These are phyloP conservation scores for Mellilla xanthometata DNA, from an alignment of 2,888 invertebrate genomes.

Conservation along the genomic window DNA sequence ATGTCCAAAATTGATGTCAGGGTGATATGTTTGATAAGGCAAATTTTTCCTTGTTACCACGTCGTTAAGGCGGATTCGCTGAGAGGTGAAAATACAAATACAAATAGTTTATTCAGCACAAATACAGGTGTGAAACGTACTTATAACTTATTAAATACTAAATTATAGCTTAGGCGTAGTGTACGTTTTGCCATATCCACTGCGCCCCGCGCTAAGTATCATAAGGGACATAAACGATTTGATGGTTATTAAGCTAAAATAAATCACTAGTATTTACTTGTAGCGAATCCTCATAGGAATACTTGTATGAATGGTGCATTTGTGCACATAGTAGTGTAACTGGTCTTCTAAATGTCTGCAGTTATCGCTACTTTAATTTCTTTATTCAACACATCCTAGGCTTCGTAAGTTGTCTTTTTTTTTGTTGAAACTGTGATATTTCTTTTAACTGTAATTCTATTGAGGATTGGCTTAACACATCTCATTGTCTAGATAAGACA, in stretches of 20 bases:
- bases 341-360: constrained; percentile 42
- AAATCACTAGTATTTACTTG: constrained; percentile 23
- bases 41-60: too few species aligned
- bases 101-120: too few species aligned
- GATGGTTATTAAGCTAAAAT: constrained; percentile 68
- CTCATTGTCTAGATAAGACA: constrained; percentile 13
- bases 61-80: too few species aligned
- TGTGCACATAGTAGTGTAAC: constrained; percentile 35
- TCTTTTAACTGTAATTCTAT: constrained; percentile 58
- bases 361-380: constrained; percentile 51
- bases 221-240: constrained; percentile 72
- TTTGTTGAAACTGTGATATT: constrained; percentile 76
- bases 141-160: too few species aligned
- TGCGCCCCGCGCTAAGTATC: too few species aligned
- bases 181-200: too few species aligned
- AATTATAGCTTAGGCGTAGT: too few species aligned
- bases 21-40: too few species aligned
- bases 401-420: constrained; percentile 37
- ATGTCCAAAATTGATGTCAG: too few species aligned
- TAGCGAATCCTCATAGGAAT: constrained; percentile 66
- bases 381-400: constrained; percentile 39
- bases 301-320: constrained; percentile 54
- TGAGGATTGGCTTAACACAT: constrained; percentile 59
- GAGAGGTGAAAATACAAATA: too few species aligned
- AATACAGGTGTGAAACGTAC: too few species aligned